A percentile compares a stretch with the other conserved stretches of the same genome.
These are phyloP conservation scores for Phymatocera aterrima DNA, from an alignment of 2,888 invertebrate genomes.

Conservation along the genomic window DNA sequence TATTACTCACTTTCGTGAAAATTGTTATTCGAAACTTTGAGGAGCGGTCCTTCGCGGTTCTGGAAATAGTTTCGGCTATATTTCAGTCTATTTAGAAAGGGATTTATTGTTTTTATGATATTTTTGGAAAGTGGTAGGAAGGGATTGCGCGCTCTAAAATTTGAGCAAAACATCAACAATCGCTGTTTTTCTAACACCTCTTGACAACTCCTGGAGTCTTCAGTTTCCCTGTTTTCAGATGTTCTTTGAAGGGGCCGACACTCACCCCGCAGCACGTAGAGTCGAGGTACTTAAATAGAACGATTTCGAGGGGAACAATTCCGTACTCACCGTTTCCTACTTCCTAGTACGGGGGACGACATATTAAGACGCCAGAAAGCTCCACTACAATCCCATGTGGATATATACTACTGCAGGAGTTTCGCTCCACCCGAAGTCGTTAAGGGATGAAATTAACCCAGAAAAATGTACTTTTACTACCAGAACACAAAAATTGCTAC, in stretches of 20 bases:
- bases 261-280: conserved; percentile 19
- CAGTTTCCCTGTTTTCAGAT: not conserved
- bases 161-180: conserved; percentile 40
- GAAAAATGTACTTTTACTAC: conserved; percentile 16
- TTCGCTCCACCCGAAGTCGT: conserved; percentile 6
- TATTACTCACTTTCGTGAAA: too few relatives aligned
- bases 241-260: conserved; percentile 36
- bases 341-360: not conserved
- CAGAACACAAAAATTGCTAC: not conserved
- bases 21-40: too few relatives aligned
- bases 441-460: conserved; percentile 41
- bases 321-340: not conserved
- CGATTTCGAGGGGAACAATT: conserved; percentile 11
- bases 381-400: not conserved
- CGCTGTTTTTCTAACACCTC: conserved; percentile 18
- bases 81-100: conserved; percentile 22
- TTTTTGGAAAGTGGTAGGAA: conserved; percentile 15
- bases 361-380: too few relatives aligned
- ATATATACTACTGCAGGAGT: not conserved
- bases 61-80: too few relatives aligned
- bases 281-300: conserved; percentile 22
- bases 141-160: not conserved
- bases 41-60: too few relatives aligned
- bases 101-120: conserved; percentile 35
- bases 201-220: not conserved